Conservation (phyloP, 2,113 vertebrate species). For the Sitta europaea region DNA sequence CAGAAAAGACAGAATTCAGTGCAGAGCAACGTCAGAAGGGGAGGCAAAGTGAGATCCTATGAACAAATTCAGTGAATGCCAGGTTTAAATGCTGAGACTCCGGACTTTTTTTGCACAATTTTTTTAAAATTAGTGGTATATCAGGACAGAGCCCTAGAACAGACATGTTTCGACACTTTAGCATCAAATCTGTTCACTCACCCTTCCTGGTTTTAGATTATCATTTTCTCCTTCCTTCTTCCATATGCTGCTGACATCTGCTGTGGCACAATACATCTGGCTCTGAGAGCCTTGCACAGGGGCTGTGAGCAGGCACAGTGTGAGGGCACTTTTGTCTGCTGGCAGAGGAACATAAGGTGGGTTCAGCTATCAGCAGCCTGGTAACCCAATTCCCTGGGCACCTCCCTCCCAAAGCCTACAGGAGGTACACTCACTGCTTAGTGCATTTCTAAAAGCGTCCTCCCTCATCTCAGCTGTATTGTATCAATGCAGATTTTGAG, state of each 20-base stretch:
- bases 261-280: slow-evolving; percentile 50
- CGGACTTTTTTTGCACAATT: background rate
- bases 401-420: background rate
- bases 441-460: background rate
- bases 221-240: slow-evolving; percentile 43
- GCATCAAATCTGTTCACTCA: slow-evolving; percentile 5
- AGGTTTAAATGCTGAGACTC: slow-evolving; percentile 25
- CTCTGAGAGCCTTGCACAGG: background rate
- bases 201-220: slow-evolving; percentile 33
- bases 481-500: slow-evolving; percentile 18
- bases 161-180: background rate
- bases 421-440: background rate
- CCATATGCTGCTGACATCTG: slow-evolving; percentile 57
- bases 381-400: background rate
- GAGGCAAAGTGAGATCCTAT: background rate
- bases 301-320: background rate
- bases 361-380: background rate
- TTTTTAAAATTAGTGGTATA: background rate
- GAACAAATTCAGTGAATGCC: background rate
- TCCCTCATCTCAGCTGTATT: background rate
- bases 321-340: background rate
- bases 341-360: background rate
- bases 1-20: background rate
- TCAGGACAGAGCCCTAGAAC: background rate
- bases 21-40: background rate